These are phyloP conservation scores for Lophura nycthemera DNA, from an alignment of 2,113 vertebrate species.

Conservation along the genomic window DNA sequence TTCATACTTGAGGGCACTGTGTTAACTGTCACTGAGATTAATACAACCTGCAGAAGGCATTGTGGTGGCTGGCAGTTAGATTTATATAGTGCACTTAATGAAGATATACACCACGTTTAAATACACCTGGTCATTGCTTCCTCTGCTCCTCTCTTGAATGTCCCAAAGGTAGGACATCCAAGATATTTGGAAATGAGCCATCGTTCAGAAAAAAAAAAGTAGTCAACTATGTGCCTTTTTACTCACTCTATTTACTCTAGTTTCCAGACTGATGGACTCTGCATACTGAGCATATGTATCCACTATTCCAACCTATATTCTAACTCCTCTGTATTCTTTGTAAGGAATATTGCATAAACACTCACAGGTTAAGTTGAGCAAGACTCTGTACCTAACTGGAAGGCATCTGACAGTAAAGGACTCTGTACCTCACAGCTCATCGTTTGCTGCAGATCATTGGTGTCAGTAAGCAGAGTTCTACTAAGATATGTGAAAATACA, in stretches of 20 bases:
- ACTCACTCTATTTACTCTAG: not conserved
- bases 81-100: not conserved
- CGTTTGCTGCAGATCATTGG: not conserved
- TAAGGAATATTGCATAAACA: not conserved
- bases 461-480: not conserved
- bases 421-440: not conserved
- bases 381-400: not conserved
- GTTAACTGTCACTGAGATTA: constrained; percentile 30
- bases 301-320: not conserved
- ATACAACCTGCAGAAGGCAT: not conserved
- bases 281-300: not conserved
- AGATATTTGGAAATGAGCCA: not conserved
- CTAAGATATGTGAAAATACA: not conserved
- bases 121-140: not conserved
- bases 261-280: not conserved
- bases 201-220: too few species aligned
- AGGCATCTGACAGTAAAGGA: not conserved
- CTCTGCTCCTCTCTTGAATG: not conserved
- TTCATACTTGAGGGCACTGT: constrained; percentile 18
- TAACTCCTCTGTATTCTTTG: not conserved
- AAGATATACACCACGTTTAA: constrained; percentile 26
- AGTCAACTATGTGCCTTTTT: not conserved
- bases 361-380: not conserved
- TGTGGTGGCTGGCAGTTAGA: constrained; percentile 13
- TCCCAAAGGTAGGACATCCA: not conserved